phyloP scores from a whole-genome alignment of 2,113 vertebrate genomes.

The Neogale vison region DNA sequence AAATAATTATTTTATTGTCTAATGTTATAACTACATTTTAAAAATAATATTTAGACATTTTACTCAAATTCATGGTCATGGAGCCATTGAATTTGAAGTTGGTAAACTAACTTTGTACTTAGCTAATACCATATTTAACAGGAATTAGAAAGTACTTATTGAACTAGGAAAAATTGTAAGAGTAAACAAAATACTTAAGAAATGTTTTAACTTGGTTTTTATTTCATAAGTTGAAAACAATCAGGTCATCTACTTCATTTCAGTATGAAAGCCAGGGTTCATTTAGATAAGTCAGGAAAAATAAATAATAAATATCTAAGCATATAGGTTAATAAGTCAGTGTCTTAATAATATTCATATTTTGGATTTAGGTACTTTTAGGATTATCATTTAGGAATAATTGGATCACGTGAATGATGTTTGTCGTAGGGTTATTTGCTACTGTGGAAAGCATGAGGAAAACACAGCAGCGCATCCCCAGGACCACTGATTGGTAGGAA shows the following conservation, averaged over 20 bases:
- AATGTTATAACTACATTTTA: background rate
- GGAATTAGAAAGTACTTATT: background rate
- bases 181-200: background rate
- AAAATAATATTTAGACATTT: background rate
- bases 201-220: background rate
- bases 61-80: background rate
- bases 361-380: background rate
- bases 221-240: slow-evolving; percentile 21
- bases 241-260: background rate
- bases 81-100: background rate
- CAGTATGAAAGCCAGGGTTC: background rate
- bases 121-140: background rate
- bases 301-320: background rate
- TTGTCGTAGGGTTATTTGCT: background rate
- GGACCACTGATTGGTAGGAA: background rate
- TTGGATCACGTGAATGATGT: background rate
- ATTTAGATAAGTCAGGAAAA: background rate
- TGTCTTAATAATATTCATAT: background rate
- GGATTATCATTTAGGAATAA: background rate
- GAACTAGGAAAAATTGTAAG: background rate
- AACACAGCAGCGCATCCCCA: background rate
- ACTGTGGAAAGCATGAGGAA: background rate
- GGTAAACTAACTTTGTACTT: background rate
- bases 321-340: background rate
- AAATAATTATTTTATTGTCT: background rate